These are phyloP conservation scores for Ctenicera cuprea DNA, from an alignment of 2,888 invertebrate genomes.

Conservation along the genomic window DNA sequence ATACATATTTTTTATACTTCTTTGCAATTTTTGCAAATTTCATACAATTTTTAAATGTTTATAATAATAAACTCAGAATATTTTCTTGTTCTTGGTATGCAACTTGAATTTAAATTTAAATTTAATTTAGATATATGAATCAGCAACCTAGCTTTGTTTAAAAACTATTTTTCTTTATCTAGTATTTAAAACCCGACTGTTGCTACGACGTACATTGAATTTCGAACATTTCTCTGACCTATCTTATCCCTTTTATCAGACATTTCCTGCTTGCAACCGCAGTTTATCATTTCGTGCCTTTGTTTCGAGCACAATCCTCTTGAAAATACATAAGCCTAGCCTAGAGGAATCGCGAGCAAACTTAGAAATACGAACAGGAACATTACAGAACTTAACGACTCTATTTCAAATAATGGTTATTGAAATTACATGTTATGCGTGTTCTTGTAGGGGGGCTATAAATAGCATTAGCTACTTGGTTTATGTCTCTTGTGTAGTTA, in stretches of 20 bases:
- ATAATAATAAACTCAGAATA: too few relatives aligned
- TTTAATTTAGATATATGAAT: too few relatives aligned
- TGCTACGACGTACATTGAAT: too few relatives aligned
- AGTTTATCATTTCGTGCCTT: constrained; percentile 13
- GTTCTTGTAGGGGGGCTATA: neutral
- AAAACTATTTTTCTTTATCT: too few relatives aligned
- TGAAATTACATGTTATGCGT: constrained; percentile 17
- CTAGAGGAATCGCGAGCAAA: neutral
- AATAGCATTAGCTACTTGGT: constrained; percentile 8
- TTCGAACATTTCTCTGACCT: neutral
- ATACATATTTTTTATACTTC: too few relatives aligned
- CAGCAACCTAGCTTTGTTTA: too few relatives aligned
- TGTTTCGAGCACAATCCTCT: neutral
- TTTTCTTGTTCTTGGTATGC: too few relatives aligned
- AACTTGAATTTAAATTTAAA: too few relatives aligned
- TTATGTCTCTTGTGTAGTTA: constrained; percentile 9
- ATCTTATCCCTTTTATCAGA: neutral
- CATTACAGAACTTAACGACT: constrained; percentile 1
- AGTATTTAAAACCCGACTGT: too few relatives aligned
- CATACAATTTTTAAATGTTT: too few relatives aligned
- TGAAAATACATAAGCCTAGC: neutral
- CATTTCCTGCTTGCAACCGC: constrained; percentile 16
- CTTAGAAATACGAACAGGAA: constrained; percentile 2
- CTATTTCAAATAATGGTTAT: neutral
- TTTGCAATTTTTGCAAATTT: too few relatives aligned